A percentile compares a stretch with the other conserved stretches of the same genome.
phyloP scores from a whole-genome alignment of 2,888 invertebrate species.

The Melinaea menophilus region DNA sequence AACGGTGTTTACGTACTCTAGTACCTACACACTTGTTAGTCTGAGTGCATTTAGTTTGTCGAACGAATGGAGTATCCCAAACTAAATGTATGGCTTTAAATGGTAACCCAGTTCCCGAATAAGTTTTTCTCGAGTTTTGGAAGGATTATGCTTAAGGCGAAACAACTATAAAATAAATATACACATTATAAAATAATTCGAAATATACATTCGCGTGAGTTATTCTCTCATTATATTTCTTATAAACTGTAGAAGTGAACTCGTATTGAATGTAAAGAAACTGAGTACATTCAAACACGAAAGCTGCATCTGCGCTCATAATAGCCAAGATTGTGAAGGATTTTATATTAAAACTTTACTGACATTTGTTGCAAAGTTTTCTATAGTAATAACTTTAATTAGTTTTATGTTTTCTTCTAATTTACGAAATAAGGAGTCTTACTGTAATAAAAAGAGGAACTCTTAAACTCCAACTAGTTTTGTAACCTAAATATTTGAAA shows the following conservation, averaged over 20 bases:
- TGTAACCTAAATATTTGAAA: constrained; percentile 15
- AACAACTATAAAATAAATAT: too few relatives aligned
- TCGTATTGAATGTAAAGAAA: constrained; percentile 2
- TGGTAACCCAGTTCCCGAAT: not conserved
- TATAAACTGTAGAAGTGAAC: not conserved
- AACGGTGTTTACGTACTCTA: constrained; percentile 22
- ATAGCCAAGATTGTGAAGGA: constrained; percentile 1
- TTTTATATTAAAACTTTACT: constrained; percentile 3
- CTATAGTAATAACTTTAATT: too few relatives aligned
- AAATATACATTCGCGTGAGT: not conserved
- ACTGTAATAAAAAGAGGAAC: not conserved
- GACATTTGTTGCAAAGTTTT: not conserved
- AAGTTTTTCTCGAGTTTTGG: not conserved
- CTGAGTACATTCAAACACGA: constrained; percentile 2
- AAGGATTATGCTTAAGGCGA: not conserved
- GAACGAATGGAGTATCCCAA: constrained; percentile 14
- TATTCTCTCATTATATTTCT: constrained; percentile 1
- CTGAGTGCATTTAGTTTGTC: constrained; percentile 20
- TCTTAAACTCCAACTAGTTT: not conserved
- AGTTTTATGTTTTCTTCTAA: too few relatives aligned
- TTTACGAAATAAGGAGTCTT: too few relatives aligned
- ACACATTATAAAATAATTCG: too few relatives aligned
- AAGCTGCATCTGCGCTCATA: constrained; percentile 1
- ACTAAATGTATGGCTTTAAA: constrained; percentile 4
- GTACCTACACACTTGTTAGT: constrained; percentile 20